Conservation (phyloP, 2,113 vertebrate species). For the Ibidorhyncha struthersii region DNA sequence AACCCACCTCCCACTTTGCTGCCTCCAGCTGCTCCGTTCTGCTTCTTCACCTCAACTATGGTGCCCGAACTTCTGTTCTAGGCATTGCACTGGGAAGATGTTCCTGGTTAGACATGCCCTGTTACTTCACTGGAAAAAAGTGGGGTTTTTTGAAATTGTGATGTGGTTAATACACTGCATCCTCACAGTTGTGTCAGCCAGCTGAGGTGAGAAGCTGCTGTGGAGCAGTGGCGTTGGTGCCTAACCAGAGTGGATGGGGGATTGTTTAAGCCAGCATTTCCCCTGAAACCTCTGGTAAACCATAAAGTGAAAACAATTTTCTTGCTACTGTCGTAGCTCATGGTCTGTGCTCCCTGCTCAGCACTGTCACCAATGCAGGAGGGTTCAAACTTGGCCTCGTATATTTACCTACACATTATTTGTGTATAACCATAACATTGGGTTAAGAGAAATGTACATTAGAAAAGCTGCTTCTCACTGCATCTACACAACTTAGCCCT, state of each 20-base stretch:
- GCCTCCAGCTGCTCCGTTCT: fast-evolving
- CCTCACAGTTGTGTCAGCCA: background rate
- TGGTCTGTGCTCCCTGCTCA: fast-evolving
- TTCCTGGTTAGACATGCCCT: background rate
- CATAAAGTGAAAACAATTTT: background rate
- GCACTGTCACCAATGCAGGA: background rate
- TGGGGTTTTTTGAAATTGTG: fast-evolving
- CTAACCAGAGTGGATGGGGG: fast-evolving
- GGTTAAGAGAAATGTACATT: background rate
- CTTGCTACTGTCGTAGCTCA: fast-evolving
- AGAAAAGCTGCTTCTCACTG: background rate
- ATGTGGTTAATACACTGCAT: background rate
- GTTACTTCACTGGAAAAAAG: background rate
- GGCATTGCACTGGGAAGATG: background rate
- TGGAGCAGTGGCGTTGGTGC: background rate
- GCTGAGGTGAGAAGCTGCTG: background rate
- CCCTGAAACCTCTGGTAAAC: background rate
- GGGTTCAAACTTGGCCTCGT: background rate
- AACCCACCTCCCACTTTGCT: background rate
- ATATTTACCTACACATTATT: background rate
- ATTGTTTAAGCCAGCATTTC: background rate
- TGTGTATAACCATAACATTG: fast-evolving
- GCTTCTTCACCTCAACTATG: background rate
- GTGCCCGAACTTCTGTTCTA: background rate
- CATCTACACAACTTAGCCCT: background rate